phyloP scores from a whole-genome alignment of 2,797 vertebrate genomes.

The Merluccius polli region DNA sequence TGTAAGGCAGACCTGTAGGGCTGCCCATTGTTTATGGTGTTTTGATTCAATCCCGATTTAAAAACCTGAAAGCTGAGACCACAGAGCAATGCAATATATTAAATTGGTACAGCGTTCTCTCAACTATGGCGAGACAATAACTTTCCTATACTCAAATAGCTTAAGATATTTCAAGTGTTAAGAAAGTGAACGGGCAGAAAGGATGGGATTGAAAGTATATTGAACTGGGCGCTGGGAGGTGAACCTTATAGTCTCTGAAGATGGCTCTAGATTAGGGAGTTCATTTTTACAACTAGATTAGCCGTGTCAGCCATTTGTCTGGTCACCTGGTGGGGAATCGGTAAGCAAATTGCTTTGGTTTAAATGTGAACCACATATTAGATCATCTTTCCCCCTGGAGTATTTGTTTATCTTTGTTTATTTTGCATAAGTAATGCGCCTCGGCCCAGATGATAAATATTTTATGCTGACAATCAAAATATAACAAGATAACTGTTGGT shows the following conservation, averaged over 20 bases:
- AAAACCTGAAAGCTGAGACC: background rate
- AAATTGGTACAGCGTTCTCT: background rate
- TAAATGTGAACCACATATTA: background rate
- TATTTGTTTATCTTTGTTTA: background rate
- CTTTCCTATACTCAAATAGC: background rate
- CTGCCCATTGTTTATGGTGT: background rate
- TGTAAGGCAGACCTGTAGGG: background rate
- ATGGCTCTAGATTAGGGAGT: too few species aligned
- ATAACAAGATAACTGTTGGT: background rate
- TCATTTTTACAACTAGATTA: background rate
- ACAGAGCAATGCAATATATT: background rate
- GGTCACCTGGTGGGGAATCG: background rate
- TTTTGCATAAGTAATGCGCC: background rate
- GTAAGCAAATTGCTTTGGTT: background rate
- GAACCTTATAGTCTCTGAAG: background rate
- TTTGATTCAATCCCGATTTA: background rate
- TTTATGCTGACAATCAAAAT: background rate
- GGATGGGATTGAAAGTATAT: background rate
- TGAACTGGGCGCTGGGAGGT: background rate
- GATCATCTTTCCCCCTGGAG: background rate
- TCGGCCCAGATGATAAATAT: conserved; percentile 2
- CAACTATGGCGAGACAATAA: background rate
- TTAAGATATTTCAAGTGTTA: background rate
- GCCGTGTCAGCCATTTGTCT: background rate
- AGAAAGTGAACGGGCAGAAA: background rate